A percentile compares a stretch with the other conserved stretches of the same genome.
These are phyloP conservation scores for Sarcophilus harrisii DNA, from an alignment of 2,797 vertebrate genomes.

Conservation along the genomic window DNA sequence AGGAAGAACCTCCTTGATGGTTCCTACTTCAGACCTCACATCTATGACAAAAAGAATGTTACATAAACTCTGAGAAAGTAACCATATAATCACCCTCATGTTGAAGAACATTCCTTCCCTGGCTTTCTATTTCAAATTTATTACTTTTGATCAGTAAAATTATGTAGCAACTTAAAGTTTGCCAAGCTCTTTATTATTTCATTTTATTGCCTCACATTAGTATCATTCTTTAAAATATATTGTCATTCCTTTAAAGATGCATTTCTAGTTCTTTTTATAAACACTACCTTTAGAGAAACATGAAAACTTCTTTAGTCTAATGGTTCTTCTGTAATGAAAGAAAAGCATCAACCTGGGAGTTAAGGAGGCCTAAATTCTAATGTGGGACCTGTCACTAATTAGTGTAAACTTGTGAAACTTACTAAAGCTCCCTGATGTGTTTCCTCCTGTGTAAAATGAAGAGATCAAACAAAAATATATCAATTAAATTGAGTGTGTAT, in stretches of 20 bases:
- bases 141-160: not conserved
- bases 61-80: rapidly evolving
- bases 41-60: rapidly evolving
- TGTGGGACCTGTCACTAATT: not conserved
- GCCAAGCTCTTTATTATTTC: not conserved
- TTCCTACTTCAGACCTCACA: not conserved
- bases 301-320: not conserved
- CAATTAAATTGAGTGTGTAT: not conserved
- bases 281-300: not conserved
- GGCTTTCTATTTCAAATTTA: not conserved
- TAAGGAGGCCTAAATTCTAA: not conserved
- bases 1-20: not conserved
- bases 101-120: not conserved
- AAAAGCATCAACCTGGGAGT: not conserved
- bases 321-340: not conserved
- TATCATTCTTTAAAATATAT: not conserved
- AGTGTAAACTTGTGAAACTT: not conserved
- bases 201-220: not conserved
- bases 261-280: not conserved
- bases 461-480: not conserved
- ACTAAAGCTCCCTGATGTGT: not conserved
- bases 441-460: not conserved
- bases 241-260: not conserved
- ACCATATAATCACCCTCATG: rapidly evolving
- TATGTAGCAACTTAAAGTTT: not conserved